These are phyloP conservation scores for Ceyx cyanopectus DNA, from an alignment of 2,113 vertebrate genomes.

Conservation along the genomic window DNA sequence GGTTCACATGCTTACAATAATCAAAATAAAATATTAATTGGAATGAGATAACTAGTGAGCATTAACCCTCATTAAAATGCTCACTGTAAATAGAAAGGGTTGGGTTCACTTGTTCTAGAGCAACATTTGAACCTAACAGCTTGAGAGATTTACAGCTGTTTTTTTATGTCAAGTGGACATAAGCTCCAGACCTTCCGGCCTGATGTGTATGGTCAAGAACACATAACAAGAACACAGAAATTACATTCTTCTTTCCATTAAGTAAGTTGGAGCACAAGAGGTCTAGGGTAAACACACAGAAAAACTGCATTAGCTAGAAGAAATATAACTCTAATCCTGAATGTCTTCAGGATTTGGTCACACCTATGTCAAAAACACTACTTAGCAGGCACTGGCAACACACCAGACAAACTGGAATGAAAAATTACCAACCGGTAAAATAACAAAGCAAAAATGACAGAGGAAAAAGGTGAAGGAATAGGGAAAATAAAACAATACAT, in stretches of 20 bases:
- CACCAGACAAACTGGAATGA: neutral
- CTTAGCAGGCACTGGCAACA: neutral
- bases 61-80: neutral
- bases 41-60: neutral
- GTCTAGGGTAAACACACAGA: no score
- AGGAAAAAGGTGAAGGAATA: slow-evolving; percentile 13
- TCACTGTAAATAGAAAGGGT: neutral
- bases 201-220: neutral
- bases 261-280: no score
- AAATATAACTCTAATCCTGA: neutral
- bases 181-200: neutral
- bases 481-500: slow-evolving; percentile 12
- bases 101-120: neutral
- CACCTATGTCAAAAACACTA: neutral
- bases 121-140: neutral
- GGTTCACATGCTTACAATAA: neutral
- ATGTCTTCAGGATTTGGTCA: neutral
- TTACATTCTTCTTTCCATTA: neutral
- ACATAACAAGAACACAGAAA: neutral
- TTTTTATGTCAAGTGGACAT: neutral
- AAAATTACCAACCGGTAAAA: slow-evolving; percentile 26
- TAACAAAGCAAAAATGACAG: slow-evolving; percentile 34
- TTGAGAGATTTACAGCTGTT: neutral
- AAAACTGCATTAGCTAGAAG: neutral
- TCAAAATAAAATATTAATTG: neutral